phyloP scores from a whole-genome alignment of 2,113 vertebrate genomes.

The Anarrhichthys ocellatus region DNA sequence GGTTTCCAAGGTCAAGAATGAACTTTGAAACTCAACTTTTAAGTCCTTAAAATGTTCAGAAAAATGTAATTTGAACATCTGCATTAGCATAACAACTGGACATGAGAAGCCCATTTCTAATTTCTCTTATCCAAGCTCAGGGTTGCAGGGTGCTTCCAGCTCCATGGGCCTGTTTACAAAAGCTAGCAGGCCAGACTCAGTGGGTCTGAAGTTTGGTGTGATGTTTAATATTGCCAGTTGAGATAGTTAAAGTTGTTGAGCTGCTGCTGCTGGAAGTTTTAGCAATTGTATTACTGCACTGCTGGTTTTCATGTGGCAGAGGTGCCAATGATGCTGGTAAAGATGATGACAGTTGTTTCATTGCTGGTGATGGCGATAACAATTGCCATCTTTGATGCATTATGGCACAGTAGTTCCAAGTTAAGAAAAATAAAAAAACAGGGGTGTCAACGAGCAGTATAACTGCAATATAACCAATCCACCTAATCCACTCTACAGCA shows the following conservation, averaged over 20 bases:
- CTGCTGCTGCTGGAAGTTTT: constrained; percentile 1
- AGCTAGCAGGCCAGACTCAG: background rate
- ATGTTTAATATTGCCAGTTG: background rate
- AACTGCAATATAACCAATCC: constrained; percentile 10
- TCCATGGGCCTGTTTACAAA: background rate
- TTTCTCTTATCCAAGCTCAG: background rate
- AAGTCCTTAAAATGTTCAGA: background rate
- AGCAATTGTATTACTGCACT: constrained; percentile 27
- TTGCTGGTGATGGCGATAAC: constrained; percentile 39
- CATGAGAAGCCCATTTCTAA: background rate
- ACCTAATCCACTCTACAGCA: background rate
- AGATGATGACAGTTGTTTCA: constrained; percentile 48
- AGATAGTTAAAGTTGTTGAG: background rate
- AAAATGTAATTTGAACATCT: background rate
- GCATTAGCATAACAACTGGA: background rate
- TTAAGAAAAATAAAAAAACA: constrained; percentile 3
- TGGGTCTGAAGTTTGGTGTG: background rate
- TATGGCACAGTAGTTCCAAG: constrained; percentile 20
- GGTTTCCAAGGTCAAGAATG: background rate
- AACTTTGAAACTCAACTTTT: constrained; percentile 1
- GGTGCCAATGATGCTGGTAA: constrained; percentile 32
- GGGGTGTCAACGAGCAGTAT: constrained; percentile 20
- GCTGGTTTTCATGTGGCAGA: constrained; percentile 33
- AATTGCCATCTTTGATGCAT: constrained; percentile 48
- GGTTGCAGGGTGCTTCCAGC: background rate